Base-by-base conservation (phyloP, 2,113 vertebrate species). In the Lepidothrix coronata region DNA sequence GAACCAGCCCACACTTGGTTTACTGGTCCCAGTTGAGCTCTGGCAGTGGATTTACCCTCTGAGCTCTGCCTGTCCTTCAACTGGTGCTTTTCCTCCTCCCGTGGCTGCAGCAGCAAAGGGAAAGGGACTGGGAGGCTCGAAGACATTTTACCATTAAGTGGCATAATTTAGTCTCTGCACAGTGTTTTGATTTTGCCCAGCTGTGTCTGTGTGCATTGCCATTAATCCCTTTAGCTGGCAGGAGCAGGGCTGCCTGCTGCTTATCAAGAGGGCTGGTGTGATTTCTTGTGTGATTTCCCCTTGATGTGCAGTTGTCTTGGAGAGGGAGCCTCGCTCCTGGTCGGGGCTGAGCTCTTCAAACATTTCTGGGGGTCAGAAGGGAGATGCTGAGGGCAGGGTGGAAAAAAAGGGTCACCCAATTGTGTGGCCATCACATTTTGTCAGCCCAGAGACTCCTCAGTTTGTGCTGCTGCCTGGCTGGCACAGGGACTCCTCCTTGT, bases 161-260 rank as follows among this genome's bases (percentile, higher is more conserved):
- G 67, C 91, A n/a, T 89, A 25, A 91, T 94, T 96, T 83, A 85
- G 79, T 51, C 88, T 78, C 66, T 77, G 92, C 59, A 89, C 65
- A 14, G 55, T 97, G 97, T 94, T 97, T 97, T 97, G 94, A 92
- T 97, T 95, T 96, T 91, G 93, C 95, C 96, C 96, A 96, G 82
- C 97, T 95, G 94, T 25, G 51, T 95, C 96, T 96, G 96, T 97
- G 92, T 95, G 95, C 93, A 48, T 93, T 97, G 51, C 92, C 83
- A 97, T 97, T 96, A 97, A 97, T 97, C 96, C 96, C 85, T 93
- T 96, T 97, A 96, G 95, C 95, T 90, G 73, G 95, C 61, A 35
- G 94, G 85, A 94, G 72, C 49, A 1, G 63, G 72, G 78, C 85
- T 93, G 81, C 96, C 92, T 92, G 97, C 96, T 96, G 95, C 48